Evolutionary conservation across 2,888 invertebrate genomes (phyloP), one percentile per base, ranked within the genome.

Genomic region (Lithophane semibrunnea): DNA sequence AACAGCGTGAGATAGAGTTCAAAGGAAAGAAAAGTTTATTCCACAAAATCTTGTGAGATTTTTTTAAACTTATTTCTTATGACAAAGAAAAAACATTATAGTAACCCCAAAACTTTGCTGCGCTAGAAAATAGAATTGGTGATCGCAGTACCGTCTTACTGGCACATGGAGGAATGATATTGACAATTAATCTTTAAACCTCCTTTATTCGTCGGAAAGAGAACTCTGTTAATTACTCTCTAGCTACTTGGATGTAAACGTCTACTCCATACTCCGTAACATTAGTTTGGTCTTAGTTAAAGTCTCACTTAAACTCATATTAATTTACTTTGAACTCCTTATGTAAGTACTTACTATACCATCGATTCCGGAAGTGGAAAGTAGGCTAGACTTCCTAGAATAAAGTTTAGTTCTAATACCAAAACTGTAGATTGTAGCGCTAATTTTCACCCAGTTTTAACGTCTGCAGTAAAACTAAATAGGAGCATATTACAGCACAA

Each of bases 391-490:
- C 37, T 69, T 80, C 29, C 60, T 58, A 47, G 37, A 2, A 44
- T 24, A 42, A 68, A 72, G 18, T 54, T 24, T 2, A 68, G 49
- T 72, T 68, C 67, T n/a, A 29, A 12, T 9, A 29, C 29, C 61
- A 56, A 65, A 71, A 80, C 60, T 49, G 49, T 54, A 52, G 29
- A 16, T 56, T 49, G 49, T 54, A 52, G 29, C n/a, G 37, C 10
- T 56, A 73, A 56, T 61, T 66, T 49, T 12, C 60, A 61, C 44
- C 10, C 24, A 75, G 75, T 72, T 52, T 67, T 47, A 75, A 77
- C 77, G n/a, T 64, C 47, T n/a, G 61, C 54, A 73, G 29, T 78
- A 47, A 73, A 83, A 74, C 65, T 73, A 86, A 83, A 84, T 42
- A 76, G 73, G 42, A 63, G 21, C 67, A 71, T 73, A 75, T 58